Percentiles rank a stretch among this genome's conserved stretches.
phyloP scores from a whole-genome alignment of 30 jellyfish, hydroid and myxozoan genomes.

The Phacellophora camtschatica region DNA sequence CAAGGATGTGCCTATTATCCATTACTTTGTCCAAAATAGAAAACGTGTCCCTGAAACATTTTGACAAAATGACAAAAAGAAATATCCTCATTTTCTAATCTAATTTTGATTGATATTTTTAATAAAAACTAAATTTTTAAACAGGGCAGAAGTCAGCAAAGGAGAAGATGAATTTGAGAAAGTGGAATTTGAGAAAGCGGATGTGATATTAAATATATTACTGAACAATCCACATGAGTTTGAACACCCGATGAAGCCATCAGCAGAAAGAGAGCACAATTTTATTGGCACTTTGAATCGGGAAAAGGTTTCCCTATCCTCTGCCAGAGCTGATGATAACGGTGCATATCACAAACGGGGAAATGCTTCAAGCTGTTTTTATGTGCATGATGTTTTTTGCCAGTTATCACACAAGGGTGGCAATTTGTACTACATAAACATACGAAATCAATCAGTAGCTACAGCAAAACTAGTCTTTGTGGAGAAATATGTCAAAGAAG shows the following conservation, averaged over 20 bases:
- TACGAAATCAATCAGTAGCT: constrained; percentile 48
- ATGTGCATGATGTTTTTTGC: constrained; percentile 9
- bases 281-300: constrained; percentile 39
- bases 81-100: too few species aligned
- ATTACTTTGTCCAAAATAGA: too few species aligned
- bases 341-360: constrained; percentile 51
- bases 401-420: constrained; percentile 13
- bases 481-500: neutral
- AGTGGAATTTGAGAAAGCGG: constrained; percentile 36
- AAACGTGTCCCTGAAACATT: too few species aligned
- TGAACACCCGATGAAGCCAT: constrained; percentile 27
- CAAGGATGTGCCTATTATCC: too few species aligned
- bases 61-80: too few species aligned
- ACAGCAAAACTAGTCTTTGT: constrained; percentile 34
- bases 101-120: too few species aligned
- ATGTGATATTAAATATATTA: constrained; percentile 13
- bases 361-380: constrained; percentile 16
- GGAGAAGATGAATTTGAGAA: too few species aligned
- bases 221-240: constrained; percentile 43
- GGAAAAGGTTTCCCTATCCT: constrained; percentile 4
- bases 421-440: constrained; percentile 17
- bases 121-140: too few species aligned
- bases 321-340: constrained; percentile 61
- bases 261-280: constrained; percentile 37
- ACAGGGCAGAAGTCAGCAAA: too few species aligned